These are phyloP conservation scores for Eristalis arbustorum DNA, from an alignment of 2,888 invertebrate genomes.

Conservation along the genomic window DNA sequence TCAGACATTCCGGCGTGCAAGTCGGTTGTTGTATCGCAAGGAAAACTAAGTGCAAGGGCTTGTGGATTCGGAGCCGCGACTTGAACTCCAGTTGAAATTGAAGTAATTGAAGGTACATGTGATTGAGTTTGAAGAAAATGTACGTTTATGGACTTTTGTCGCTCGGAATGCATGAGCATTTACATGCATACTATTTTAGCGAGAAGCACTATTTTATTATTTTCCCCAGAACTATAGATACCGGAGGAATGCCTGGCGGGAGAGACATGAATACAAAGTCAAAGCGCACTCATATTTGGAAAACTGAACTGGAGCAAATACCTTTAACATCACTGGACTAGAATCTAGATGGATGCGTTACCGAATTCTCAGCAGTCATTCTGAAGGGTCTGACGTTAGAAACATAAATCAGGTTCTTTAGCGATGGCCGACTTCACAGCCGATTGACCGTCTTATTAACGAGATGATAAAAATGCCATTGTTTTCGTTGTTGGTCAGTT, in stretches of 20 bases:
- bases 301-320: too few species aligned
- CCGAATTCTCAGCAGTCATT: too few species aligned
- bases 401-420: too few species aligned
- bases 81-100: background rate
- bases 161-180: background rate
- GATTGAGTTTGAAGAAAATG: background rate
- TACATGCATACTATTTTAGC: background rate
- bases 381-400: too few species aligned
- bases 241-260: background rate
- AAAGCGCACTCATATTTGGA: background rate
- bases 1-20: constrained; percentile 3
- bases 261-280: background rate
- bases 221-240: background rate
- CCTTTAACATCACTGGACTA: too few species aligned
- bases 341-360: too few species aligned
- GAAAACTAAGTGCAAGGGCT: background rate
- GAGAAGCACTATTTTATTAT: background rate
- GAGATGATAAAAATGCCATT: too few species aligned
- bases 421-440: too few species aligned
- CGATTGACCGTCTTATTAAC: too few species aligned
- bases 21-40: background rate
- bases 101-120: background rate
- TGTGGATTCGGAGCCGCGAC: background rate
- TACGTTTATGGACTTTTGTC: background rate
- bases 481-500: too few species aligned